A percentile compares a stretch with the other conserved stretches of the same genome.
phyloP scores from a whole-genome alignment of 2,888 invertebrate genomes.

The Melikaiella ostensackeni region DNA sequence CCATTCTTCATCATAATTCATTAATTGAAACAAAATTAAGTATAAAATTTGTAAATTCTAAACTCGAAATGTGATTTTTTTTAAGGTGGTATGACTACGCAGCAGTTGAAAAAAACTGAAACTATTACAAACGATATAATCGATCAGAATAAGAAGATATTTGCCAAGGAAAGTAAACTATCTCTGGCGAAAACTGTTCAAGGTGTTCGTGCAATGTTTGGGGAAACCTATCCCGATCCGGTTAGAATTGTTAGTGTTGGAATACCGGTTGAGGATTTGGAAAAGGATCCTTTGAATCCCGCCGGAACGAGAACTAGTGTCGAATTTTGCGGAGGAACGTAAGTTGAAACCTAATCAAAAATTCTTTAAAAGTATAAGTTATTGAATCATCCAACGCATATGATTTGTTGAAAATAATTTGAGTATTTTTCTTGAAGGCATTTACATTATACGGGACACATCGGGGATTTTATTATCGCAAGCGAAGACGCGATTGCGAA shows the following conservation, averaged over 20 bases:
- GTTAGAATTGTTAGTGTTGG: constrained; percentile 96
- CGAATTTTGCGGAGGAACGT: constrained; percentile 99
- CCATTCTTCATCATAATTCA: constrained; percentile 7
- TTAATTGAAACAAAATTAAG: neutral
- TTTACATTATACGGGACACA: constrained; percentile 92
- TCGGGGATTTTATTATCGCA: constrained; percentile 96
- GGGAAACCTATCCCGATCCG: constrained; percentile 99
- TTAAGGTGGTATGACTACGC: constrained; percentile 88
- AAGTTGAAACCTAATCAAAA: constrained; percentile 67
- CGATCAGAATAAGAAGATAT: constrained; percentile 87
- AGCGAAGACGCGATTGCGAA: constrained; percentile 99
- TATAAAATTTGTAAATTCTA: neutral
- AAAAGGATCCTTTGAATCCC: constrained; percentile 89
- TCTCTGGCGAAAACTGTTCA: constrained; percentile 93
- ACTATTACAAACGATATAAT: constrained; percentile 88
- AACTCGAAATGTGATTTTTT: neutral
- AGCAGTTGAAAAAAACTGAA: constrained; percentile 93
- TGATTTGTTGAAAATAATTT: too few relatives aligned
- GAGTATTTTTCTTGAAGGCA: constrained; percentile 80
- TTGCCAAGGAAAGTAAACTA: constrained; percentile 91
- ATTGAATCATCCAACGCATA: neutral
- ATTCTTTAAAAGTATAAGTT: constrained; percentile 9
- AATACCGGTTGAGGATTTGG: constrained; percentile 92
- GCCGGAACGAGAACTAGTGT: constrained; percentile 92
- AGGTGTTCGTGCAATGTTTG: constrained; percentile 98